Percentiles rank a stretch among this genome's conserved stretches.
Evolutionary conservation across 1,140 invertebrate genomes (phyloP).

Genomic region (Cardiocondyla obscurior): DNA sequence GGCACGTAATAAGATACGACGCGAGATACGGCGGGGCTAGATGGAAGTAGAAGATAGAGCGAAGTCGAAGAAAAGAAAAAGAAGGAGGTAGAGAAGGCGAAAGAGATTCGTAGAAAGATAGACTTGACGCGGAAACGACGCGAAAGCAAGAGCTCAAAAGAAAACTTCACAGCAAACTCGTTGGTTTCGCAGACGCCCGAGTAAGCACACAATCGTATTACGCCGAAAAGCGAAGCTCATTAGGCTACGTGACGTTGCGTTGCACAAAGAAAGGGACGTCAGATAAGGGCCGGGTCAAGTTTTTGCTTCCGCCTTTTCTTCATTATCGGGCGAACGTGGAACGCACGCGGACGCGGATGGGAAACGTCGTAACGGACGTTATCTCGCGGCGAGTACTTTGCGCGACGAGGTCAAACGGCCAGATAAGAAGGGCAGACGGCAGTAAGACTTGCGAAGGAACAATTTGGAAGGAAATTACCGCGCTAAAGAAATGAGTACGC

Average conservation of each 20-base stretch:
- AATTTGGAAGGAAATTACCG: background rate
- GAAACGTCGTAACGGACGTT: constrained; percentile 40
- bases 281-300: constrained; percentile 39
- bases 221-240: constrained; percentile 12
- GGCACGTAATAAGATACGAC: background rate
- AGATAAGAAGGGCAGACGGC: constrained; percentile 31
- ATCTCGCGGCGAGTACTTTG: constrained; percentile 4
- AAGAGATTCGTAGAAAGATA: background rate
- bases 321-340: constrained; percentile 27
- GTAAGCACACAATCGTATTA: constrained; percentile 23
- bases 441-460: constrained; percentile 2
- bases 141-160: background rate
- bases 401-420: background rate
- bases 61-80: background rate
- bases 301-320: constrained; percentile 36
- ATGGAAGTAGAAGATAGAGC: background rate
- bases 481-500: constrained; percentile 10
- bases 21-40: background rate
- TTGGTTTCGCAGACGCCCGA: background rate
- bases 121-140: background rate
- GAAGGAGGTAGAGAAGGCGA: background rate
- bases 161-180: background rate
- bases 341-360: constrained; percentile 4
- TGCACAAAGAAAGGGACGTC: constrained; percentile 2
- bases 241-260: constrained; percentile 28